Conservation (phyloP, 2,888 invertebrate species). For the Leptinotarsa peninsularis region DNA sequence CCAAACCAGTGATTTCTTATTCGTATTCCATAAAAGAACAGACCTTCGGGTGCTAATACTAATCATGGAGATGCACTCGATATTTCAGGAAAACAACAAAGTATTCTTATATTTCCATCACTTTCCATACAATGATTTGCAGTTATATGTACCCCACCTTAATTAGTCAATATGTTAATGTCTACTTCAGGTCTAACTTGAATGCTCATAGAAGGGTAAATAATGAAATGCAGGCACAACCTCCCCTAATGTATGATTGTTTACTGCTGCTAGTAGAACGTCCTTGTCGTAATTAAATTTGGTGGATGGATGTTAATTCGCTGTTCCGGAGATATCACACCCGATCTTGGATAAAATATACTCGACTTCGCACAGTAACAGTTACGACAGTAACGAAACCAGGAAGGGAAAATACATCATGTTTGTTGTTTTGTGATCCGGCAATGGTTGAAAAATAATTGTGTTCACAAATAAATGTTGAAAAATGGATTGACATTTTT, state of each 20-base stretch:
- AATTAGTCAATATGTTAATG: not conserved
- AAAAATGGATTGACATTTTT: too few relatives aligned
- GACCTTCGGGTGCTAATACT: too few relatives aligned
- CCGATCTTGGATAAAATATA: not conserved
- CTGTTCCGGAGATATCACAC: not conserved
- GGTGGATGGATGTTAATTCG: conserved; percentile 1
- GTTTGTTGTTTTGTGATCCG: too few relatives aligned
- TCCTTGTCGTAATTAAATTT: conserved; percentile 36
- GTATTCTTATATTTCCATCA: too few relatives aligned
- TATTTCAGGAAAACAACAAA: too few relatives aligned
- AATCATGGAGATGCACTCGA: too few relatives aligned
- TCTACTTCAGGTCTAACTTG: not conserved
- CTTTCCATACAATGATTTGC: too few relatives aligned
- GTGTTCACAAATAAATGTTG: too few relatives aligned
- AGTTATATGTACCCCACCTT: not conserved
- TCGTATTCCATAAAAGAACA: too few relatives aligned
- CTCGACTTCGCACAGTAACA: not conserved
- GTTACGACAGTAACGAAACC: not conserved
- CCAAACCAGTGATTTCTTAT: too few relatives aligned
- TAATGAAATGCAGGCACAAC: conserved; percentile 1
- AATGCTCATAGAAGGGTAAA: not conserved
- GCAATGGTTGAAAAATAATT: too few relatives aligned
- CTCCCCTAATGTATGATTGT: conserved; percentile 13
- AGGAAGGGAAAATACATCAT: not conserved
- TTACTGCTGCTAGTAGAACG: conserved; percentile 29